phyloP scores from a whole-genome alignment of 2,113 vertebrate genomes.

The Misgurnus anguillicaudatus region DNA sequence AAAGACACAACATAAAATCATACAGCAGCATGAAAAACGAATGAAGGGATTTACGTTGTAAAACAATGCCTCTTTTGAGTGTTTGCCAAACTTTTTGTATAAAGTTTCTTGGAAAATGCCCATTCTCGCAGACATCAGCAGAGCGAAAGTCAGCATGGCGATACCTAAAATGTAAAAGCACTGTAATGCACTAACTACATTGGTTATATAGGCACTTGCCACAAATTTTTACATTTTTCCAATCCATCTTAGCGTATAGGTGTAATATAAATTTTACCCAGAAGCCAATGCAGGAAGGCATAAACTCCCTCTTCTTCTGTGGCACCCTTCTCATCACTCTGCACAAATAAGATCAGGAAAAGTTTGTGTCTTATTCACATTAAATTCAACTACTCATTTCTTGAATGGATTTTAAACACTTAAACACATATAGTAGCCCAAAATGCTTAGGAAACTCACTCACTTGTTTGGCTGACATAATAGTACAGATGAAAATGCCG shows the following conservation, averaged over 20 bases:
- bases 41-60: slow-evolving; percentile 84
- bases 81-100: slow-evolving; percentile 92
- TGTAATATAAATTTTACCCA: slow-evolving; percentile 72
- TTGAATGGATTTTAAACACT: too few species aligned
- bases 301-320: slow-evolving; percentile 76
- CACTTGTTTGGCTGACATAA: slow-evolving; percentile 98
- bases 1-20: background rate
- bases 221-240: too few species aligned
- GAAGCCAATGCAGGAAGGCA: slow-evolving; percentile 86
- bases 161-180: slow-evolving; percentile 76
- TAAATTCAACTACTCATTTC: too few species aligned
- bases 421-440: too few species aligned
- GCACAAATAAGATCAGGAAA: slow-evolving; percentile 41
- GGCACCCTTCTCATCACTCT: slow-evolving; percentile 76
- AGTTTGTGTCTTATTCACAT: background rate
- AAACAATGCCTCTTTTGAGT: slow-evolving; percentile 94
- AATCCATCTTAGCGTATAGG: background rate
- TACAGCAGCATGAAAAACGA: background rate
- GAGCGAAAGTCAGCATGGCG: slow-evolving; percentile 89
- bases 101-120: slow-evolving; percentile 95
- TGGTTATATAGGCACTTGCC: background rate
- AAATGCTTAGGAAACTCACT: slow-evolving; percentile 73
- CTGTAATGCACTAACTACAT: background rate
- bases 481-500: slow-evolving; percentile 96
- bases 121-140: slow-evolving; percentile 96